Base-by-base conservation (phyloP, 2,797 vertebrate species). In the Aulostomus chinensis region DNA sequence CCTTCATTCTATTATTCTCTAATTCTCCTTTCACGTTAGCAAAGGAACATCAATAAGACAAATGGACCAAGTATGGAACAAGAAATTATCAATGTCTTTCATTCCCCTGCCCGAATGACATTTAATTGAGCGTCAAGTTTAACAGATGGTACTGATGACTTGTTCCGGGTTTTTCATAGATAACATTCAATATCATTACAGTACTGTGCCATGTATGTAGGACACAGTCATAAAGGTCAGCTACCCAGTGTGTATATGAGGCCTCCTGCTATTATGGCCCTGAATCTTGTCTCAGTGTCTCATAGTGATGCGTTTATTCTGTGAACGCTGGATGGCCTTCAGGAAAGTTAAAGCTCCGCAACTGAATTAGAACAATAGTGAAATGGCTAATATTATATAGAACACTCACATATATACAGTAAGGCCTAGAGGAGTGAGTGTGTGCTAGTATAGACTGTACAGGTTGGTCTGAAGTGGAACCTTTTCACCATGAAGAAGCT, bases 401-500 rank as follows among this genome's bases (percentile, higher is more conserved):
- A 84, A 62, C 80, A 81, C 83, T 81, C 81, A 73, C 55, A 39
- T 88, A 84, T 82, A 40, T 86, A 88, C 83, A 86, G 59, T 88
- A 86, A 87, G 86, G 87, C 87, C 77, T 80, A 84, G 77, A 83
- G 79, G 79, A 78, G 85, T 67, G 82, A 78, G 67, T 64, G 78
- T 72, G 69, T 71, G 61, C 70, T 49, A 69, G 51, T 51, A 53
- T 32, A 48, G 63, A 63, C 84, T 86, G 81, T 84, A 85, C 78
- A 84, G 7, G 62, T 68, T 26, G 54, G 60, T 73, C 48, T 75
- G 49, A 55, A 66, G 52, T 68, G 71, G 63, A 73, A 58, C 58
- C 32, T 51, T 67, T 71, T 69, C 32, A 53, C 48, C 46, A 56
- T 28, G 50, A 68, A 39, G 61, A 73, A 63, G 72, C 63, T 48